Evolutionary conservation across 2,888 invertebrate species (phyloP), one percentile per base, ranked within the genome.

Genomic region (Caenorhabditis sp.): DNA sequence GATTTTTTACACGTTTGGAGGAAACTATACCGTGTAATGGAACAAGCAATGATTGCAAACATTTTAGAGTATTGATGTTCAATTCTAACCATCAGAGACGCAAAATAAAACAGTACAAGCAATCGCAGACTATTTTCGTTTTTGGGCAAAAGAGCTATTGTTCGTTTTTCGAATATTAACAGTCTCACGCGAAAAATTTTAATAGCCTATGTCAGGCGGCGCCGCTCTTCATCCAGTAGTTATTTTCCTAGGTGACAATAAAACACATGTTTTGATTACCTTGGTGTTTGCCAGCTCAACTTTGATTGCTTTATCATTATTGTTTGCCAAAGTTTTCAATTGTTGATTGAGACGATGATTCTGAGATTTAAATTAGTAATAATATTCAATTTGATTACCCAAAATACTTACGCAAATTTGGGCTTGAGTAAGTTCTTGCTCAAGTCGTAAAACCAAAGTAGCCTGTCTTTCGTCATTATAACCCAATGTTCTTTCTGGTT

Each of bases 21-120:
- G 55, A 90, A 90, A 64, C 71, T 90, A 8, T 90, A 90, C 69
- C 79, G 91, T 53, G 89, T 91, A 9, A 77, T 90, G 22, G 90
- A 90, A 67, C 90, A 90, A 65, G 79, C 84, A 44, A 79, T 83
- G 62, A 69, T 86, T 58, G 76, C 80, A 13, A 84, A 84, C 62
- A 86, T 86, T 56, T 65, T 83, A n/a, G 82, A 84, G 4, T 85
- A 85, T 56, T 85, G 37, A 72, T 56, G n/a, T n/a, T n/a, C n/a
- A n/a, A n/a, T n/a, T n/a, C n/a, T n/a, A n/a, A n/a, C n/a, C n/a
- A n/a, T n/a, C n/a, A n/a, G n/a, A n/a, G n/a, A n/a, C n/a, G n/a
- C n/a, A n/a, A n/a, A n/a, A n/a, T n/a, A n/a, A n/a, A n/a, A n/a
- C n/a, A n/a, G n/a, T n/a, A n/a, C n/a, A n/a, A n/a, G n/a, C n/a